Evolutionary conservation across 2,888 invertebrate species (phyloP).

Genomic region (Machimus atricapillus): DNA sequence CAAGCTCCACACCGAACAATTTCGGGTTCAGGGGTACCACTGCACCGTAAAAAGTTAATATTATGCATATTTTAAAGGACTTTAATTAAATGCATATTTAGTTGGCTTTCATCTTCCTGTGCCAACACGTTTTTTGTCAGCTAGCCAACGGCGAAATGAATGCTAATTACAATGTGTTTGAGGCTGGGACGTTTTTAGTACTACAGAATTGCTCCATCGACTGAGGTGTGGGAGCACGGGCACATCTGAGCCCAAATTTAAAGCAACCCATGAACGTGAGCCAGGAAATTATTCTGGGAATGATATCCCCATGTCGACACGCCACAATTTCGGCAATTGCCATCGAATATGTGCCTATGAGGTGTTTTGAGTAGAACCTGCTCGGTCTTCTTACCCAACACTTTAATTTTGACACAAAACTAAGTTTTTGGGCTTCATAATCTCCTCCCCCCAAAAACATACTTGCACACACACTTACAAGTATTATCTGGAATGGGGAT

Average conservation of each 20-base stretch:
- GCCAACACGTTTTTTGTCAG: slow-evolving; percentile 1
- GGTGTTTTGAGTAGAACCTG: background rate
- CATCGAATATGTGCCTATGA: background rate
- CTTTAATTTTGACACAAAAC: background rate
- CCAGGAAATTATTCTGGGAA: background rate
- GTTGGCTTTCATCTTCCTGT: slow-evolving; percentile 2
- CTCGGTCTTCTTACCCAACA: background rate
- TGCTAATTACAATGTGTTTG: background rate
- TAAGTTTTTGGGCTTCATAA: background rate
- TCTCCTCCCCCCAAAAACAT: background rate
- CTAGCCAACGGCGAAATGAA: background rate
- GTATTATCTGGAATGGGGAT: background rate
- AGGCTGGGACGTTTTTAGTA: background rate
- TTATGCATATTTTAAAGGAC: slow-evolving; percentile 8
- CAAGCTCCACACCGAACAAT: background rate
- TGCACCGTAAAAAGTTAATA: background rate
- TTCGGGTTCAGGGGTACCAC: background rate
- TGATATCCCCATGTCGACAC: background rate
- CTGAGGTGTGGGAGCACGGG: background rate
- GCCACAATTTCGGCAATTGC: background rate
- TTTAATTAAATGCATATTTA: slow-evolving; percentile 18
- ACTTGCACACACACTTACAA: background rate
- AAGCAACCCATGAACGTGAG: background rate
- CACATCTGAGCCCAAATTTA: background rate
- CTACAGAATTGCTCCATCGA: background rate